Base-by-base conservation (phyloP, 1,140 invertebrate species). In the Trichoplusia ni region DNA sequence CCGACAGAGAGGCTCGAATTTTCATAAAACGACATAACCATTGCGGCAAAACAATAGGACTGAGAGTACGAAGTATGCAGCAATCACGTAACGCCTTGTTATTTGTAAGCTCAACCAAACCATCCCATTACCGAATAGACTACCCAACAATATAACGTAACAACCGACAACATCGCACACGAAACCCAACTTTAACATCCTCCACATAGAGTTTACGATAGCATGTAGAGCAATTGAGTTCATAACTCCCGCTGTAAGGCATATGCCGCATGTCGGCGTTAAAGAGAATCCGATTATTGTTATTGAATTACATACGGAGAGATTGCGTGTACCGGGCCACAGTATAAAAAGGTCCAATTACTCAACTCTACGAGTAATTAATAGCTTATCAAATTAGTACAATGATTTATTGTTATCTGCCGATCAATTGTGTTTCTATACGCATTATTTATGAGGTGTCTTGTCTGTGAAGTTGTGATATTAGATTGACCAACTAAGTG, bases 221-320 rank as follows among this genome's bases (percentile, higher is more conserved):
- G n/a, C 5, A 5, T 47, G 38, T 6, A 2, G 8, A 2, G 5
- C 4, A 19, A 19, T 4, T 16, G 23, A 42, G 38, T 19, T 58
- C 6, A 21, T 44, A 14, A 2, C n/a, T 46, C 14, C 25, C 3
- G 33, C n/a, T 38, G 18, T 4, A 13, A 31, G 9, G 25, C 11
- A 33, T 14, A 23, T 13, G 31, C 18, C 21, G 35, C 33, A 29
- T 53, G 44, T 66, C 56, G 46, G 27, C 46, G 73, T 69, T 76
- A 73, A 73, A 73, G 71, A 76, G 71, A 70, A 65, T 73, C 65
- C 37, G 74, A 71, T 76, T 73, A 71, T 76, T 73, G 59, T 76
- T 69, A 71, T 76, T 76, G 74, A 73, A 73, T 76, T 71, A 76
- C 69, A 67, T 61, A 71, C 73, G 60, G 64, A 62, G 40, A 49